Percentiles rank a stretch among this genome's conserved stretches.
Evolutionary conservation across 2,888 invertebrate species (phyloP).

Genomic region (Nezara viridula): DNA sequence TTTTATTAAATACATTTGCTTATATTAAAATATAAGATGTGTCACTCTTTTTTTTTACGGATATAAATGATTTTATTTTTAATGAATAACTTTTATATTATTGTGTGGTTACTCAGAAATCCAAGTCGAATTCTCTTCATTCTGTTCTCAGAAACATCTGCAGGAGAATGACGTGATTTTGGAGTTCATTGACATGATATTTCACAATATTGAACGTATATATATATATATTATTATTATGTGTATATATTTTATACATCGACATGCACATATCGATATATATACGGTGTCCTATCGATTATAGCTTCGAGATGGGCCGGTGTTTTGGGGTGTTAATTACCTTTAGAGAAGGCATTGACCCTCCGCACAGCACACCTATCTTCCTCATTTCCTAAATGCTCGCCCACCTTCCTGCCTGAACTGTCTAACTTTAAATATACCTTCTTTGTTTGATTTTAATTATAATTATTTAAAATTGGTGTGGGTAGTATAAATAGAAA

Average conservation of each 20-base stretch:
- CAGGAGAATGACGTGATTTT: not conserved
- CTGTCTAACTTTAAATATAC: too few relatives aligned
- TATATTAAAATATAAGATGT: too few relatives aligned
- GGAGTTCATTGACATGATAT: not conserved
- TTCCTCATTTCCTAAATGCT: not conserved
- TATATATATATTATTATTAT: too few relatives aligned
- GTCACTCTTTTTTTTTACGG: too few relatives aligned
- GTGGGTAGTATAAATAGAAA: too few relatives aligned
- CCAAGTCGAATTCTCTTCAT: not conserved
- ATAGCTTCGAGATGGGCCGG: not conserved
- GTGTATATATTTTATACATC: not conserved
- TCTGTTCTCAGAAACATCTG: not conserved
- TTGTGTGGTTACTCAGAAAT: too few relatives aligned
- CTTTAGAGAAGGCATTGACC: not conserved
- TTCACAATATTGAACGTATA: not conserved
- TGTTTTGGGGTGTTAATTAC: constrained; percentile 27
- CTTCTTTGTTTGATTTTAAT: too few relatives aligned
- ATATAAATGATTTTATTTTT: too few relatives aligned
- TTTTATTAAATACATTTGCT: too few relatives aligned
- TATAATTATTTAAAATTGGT: too few relatives aligned
- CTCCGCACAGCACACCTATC: not conserved
- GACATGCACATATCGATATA: not conserved
- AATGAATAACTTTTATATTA: too few relatives aligned
- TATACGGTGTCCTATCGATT: not conserved
- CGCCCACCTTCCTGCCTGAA: too few relatives aligned